Evolutionary conservation across 2,797 vertebrate species (phyloP), one percentile per base, ranked within the genome.

Genomic region (Rhinophrynus dorsalis): DNA sequence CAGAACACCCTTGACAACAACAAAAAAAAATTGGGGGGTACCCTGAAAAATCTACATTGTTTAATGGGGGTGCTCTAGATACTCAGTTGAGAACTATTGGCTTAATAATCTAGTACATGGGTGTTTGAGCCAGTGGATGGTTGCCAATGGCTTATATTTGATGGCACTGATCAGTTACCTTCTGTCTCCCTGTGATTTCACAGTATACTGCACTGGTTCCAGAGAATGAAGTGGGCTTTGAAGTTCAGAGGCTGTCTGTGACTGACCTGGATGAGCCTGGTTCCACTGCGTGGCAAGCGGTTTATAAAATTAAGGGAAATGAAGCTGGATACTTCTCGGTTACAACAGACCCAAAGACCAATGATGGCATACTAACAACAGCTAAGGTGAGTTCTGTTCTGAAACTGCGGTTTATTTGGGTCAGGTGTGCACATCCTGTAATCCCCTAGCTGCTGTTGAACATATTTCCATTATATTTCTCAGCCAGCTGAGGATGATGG

Each of bases 291-390:
- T 98, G 95, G 95, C 85, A 66, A 0, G 88, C 93, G 0, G 64
- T 75, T 10, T 97, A 94, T 70, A 87, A 0, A 11, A 94, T 97
- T 1, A 13, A 92, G 6, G 94, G 94, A 45, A 88, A 95, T 0
- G 74, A 80, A 0, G 82, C 44, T 0, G 77, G 80, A 0, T 61
- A 79, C 68, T 97, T 97, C 17, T 3, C 73, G 1, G 80, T 98
- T 11, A 3, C 68, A 44, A 94, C 94, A 0, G 81, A 90, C 48
- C 62, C 15, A 0, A 76, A 83, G 80, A 93, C 88, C 76, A 92
- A 92, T 0, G 90, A 96, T 74, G 95, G 95, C 2, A 54, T 94
- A 67, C 70, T 97, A 63, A 84, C 59, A 1, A 94, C 93, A 0
- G 75, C 60, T 26, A 93, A 93, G 91, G 95, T 95, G 38, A 58